A percentile compares a stretch with the other conserved stretches of the same genome.
Conservation (phyloP, 2,888 invertebrate genomes). For the Sthenelais limicola region DNA sequence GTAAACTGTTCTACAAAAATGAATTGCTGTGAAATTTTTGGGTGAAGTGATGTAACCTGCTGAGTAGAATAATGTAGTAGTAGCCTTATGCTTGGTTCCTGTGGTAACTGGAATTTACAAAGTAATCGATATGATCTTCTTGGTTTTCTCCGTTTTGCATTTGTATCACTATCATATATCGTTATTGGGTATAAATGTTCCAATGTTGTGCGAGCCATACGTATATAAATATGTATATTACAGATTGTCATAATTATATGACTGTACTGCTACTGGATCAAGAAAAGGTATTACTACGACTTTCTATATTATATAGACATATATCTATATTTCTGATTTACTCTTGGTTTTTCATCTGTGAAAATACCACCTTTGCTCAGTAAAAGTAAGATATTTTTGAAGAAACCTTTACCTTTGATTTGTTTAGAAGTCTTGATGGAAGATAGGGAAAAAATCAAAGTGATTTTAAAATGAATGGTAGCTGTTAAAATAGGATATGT, state of each 20-base stretch:
- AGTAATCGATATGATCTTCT: conserved; percentile 5
- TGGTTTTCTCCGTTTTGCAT: no score
- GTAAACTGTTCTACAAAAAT: not conserved
- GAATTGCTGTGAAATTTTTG: conserved; percentile 6
- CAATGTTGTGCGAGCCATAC: not conserved
- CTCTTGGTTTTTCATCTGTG: no score
- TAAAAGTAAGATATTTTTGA: not conserved
- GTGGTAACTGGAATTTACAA: conserved; percentile 6
- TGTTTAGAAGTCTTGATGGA: conserved; percentile 33
- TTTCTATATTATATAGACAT: no score
- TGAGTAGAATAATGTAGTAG: conserved; percentile 16
- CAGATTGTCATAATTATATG: no score
- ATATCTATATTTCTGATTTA: no score
- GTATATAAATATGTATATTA: no score
- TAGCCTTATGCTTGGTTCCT: conserved; percentile 25
- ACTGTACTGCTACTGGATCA: no score
- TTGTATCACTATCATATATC: no score
- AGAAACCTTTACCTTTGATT: conserved; percentile 31
- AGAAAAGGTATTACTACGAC: no score
- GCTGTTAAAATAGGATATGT: no score
- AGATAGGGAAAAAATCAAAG: conserved; percentile 10
- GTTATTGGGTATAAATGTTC: not conserved
- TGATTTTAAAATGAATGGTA: no score
- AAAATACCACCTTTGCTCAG: conserved; percentile 10
- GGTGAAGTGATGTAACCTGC: conserved; percentile 33